Evolutionary conservation across 2,888 invertebrate species (phyloP).

Genomic region (Hymenopus coronatus): DNA sequence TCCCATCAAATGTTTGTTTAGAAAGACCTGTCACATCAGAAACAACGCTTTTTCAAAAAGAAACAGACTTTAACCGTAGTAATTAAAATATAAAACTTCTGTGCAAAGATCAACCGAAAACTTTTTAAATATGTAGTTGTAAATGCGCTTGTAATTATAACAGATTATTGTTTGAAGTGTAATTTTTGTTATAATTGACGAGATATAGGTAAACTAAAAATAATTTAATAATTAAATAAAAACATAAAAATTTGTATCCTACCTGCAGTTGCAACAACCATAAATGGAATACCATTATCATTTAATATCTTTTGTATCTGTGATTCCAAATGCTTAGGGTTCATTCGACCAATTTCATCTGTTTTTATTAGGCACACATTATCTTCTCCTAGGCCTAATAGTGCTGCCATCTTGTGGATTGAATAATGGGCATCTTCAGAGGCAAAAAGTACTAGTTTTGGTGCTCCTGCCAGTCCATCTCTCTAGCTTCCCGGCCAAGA

Average conservation of each 20-base stretch:
- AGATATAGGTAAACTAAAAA: too few species aligned
- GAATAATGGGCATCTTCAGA: slow-evolving; percentile 64
- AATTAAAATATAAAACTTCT: too few species aligned
- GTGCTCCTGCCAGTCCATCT: slow-evolving; percentile 22
- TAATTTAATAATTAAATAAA: too few species aligned
- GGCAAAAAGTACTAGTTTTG: slow-evolving; percentile 50
- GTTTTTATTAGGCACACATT: slow-evolving; percentile 53
- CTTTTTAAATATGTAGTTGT: too few species aligned
- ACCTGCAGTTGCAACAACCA: slow-evolving; percentile 50
- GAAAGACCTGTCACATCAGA: too few species aligned
- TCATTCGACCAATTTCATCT: slow-evolving; percentile 48
- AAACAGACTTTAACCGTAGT: too few species aligned
- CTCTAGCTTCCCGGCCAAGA: slow-evolving; percentile 7
- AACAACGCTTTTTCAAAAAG: too few species aligned
- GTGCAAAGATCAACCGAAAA: too few species aligned
- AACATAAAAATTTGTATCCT: neutral
- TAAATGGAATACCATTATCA: slow-evolving; percentile 46
- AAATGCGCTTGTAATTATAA: too few species aligned
- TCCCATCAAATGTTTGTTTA: too few species aligned
- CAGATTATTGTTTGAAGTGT: too few species aligned
- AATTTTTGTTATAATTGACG: too few species aligned
- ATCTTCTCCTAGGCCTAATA: slow-evolving; percentile 58
- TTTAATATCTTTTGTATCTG: slow-evolving; percentile 44
- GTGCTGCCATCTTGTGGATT: slow-evolving; percentile 55
- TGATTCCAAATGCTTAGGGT: slow-evolving; percentile 42